Conservation (phyloP, 2,113 vertebrate genomes). For the Myxocyprinus asiaticus region DNA sequence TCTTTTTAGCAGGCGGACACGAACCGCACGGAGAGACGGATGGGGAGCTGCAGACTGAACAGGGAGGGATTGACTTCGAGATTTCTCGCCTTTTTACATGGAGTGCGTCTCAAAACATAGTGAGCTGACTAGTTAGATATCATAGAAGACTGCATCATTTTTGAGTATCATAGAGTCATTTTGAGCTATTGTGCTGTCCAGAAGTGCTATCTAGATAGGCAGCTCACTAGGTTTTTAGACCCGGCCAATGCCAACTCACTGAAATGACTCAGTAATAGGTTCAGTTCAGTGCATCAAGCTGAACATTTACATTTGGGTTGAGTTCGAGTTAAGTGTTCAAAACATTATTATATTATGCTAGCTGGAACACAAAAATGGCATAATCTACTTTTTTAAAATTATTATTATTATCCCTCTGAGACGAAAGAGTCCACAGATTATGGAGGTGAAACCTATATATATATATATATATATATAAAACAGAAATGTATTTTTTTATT, state of each 20-base stretch:
- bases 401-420: background rate
- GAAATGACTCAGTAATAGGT: too few relatives aligned
- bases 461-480: background rate
- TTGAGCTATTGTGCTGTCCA: too few relatives aligned
- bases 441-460: background rate
- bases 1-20: constrained; percentile 14
- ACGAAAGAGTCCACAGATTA: background rate
- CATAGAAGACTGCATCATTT: background rate
- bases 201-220: too few relatives aligned
- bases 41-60: constrained; percentile 46
- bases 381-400: too few relatives aligned
- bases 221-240: too few relatives aligned
- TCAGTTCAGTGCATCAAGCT: too few relatives aligned
- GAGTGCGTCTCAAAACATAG: background rate
- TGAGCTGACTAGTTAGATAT: background rate
- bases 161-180: too few relatives aligned
- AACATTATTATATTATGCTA: too few relatives aligned
- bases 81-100: constrained; percentile 2
- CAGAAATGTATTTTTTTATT: background rate
- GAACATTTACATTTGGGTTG: too few relatives aligned
- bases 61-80: constrained; percentile 28
- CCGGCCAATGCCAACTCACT: too few relatives aligned
- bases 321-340: too few relatives aligned
- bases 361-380: too few relatives aligned
- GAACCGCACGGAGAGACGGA: constrained; percentile 14